A percentile compares a stretch with the other conserved stretches of the same genome.
These are phyloP conservation scores for Diachrysia chrysitis DNA, from an alignment of 2,888 invertebrate species.

Conservation along the genomic window DNA sequence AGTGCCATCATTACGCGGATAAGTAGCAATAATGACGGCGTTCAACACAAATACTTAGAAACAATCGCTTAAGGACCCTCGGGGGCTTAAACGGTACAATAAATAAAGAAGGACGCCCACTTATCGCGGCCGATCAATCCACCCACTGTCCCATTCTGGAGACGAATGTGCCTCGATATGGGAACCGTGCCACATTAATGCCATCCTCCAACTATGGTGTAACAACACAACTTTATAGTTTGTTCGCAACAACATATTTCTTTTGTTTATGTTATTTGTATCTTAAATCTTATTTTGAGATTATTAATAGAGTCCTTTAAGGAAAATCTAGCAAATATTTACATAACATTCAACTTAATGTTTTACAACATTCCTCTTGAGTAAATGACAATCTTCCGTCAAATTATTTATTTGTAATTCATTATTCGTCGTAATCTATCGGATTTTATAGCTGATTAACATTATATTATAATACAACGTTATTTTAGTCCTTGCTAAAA, in stretches of 20 bases:
- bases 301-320: conserved; percentile 17
- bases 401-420: neutral
- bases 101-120: conserved; percentile 53
- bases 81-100: conserved; percentile 29
- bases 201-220: conserved; percentile 36
- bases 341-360: neutral
- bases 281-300: conserved; percentile 24
- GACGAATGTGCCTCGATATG: conserved; percentile 55
- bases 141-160: conserved; percentile 52
- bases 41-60: conserved; percentile 39
- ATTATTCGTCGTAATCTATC: neutral
- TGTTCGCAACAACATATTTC: conserved; percentile 9
- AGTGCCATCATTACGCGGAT: conserved; percentile 13
- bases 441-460: neutral
- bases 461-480: neutral
- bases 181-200: conserved; percentile 57
- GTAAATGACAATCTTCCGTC: conserved; percentile 1
- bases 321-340: conserved; percentile 28
- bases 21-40: conserved; percentile 26
- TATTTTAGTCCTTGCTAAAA: neutral
- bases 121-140: conserved; percentile 42
- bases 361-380: neutral
- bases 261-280: conserved; percentile 8
- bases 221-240: conserved; percentile 26
- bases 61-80: conserved; percentile 38